Conservation (phyloP, 1,140 invertebrate species). For the Apocrypta bakeri region DNA sequence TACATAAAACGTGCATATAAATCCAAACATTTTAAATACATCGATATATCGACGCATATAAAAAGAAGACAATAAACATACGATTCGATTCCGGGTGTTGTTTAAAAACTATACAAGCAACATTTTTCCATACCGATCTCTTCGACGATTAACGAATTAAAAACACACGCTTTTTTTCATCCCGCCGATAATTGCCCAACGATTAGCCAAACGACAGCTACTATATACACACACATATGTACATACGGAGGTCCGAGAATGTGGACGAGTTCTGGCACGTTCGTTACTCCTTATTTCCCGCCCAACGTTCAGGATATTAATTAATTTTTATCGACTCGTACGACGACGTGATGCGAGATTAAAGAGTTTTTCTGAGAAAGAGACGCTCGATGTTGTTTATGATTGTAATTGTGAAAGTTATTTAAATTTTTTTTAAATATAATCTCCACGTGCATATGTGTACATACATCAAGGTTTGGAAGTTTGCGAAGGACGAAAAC, state of each 20-base stretch:
- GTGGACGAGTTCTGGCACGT: slow-evolving; percentile 17
- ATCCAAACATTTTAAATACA: too few relatives aligned
- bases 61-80: neutral
- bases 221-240: neutral
- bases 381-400: too few relatives aligned
- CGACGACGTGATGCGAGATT: neutral
- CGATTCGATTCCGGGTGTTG: neutral
- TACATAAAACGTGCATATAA: too few relatives aligned
- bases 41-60: too few relatives aligned
- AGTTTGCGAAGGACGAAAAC: too few relatives aligned
- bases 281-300: neutral
- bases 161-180: neutral
- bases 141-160: slow-evolving; percentile 19
- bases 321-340: slow-evolving; percentile 4
- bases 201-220: neutral
- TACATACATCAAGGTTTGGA: too few relatives aligned
- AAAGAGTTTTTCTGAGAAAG: too few relatives aligned
- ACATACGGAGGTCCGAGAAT: neutral
- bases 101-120: neutral
- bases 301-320: slow-evolving; percentile 24
- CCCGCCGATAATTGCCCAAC: neutral
- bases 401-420: too few relatives aligned
- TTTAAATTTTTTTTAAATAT: too few relatives aligned
- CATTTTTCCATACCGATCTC: slow-evolving; percentile 27
- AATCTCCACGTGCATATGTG: too few relatives aligned